Evolutionary conservation across 2,888 invertebrate genomes (phyloP).

Genomic region (Mythimna vitellina): DNA sequence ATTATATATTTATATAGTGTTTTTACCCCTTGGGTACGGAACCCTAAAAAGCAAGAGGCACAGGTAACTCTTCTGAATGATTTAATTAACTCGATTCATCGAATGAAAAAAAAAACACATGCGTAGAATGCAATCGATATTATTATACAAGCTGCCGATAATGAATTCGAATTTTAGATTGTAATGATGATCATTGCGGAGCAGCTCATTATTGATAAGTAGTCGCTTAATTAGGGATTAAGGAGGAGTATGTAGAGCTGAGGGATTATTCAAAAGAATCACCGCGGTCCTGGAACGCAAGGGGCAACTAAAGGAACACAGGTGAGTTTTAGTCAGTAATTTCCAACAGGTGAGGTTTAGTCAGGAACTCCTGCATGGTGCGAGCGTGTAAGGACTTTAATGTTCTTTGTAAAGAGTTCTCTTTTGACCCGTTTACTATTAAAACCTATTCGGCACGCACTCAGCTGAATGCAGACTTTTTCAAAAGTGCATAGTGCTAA

Average conservation of each 20-base stretch:
- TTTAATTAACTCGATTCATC: conserved; percentile 62
- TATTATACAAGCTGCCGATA: conserved; percentile 35
- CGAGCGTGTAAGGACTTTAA: too few species aligned
- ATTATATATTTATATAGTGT: too few species aligned
- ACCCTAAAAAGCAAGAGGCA: not conserved
- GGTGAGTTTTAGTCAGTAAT: too few species aligned
- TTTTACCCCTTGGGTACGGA: not conserved
- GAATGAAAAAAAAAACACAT: conserved; percentile 24
- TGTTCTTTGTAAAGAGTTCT: too few species aligned
- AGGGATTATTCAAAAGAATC: not conserved
- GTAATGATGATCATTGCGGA: conserved; percentile 30
- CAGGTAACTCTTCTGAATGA: conserved; percentile 32
- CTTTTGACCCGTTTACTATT: too few species aligned
- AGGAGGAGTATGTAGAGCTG: conserved; percentile 15
- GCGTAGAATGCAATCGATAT: conserved; percentile 40
- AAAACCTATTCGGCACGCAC: too few species aligned
- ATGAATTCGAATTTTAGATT: conserved; percentile 53
- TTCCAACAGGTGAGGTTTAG: too few species aligned
- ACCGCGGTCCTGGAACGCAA: too few species aligned
- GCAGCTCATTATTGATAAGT: conserved; percentile 41
- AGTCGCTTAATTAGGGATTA: conserved; percentile 43
- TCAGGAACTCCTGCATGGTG: too few species aligned
- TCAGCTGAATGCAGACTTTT: too few species aligned
- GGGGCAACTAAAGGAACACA: too few species aligned
- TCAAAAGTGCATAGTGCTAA: too few species aligned